A percentile compares a stretch with the other conserved stretches of the same genome.
phyloP scores from a whole-genome alignment of 2,888 invertebrate genomes.

The Paralinhomoeus sp. region DNA sequence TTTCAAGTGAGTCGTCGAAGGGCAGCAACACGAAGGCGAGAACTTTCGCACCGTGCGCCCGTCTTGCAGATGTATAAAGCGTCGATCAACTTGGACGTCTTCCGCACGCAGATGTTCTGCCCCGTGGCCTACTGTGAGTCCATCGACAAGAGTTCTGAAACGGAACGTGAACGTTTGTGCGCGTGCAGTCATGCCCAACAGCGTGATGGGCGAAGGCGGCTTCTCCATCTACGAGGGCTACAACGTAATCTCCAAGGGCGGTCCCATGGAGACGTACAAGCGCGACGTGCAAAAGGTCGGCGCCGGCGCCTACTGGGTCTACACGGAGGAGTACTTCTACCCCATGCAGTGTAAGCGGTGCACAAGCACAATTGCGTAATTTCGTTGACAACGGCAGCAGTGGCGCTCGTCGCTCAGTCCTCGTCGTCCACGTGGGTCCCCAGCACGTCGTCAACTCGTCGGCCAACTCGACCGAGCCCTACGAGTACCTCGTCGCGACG shows the following conservation, averaged over 20 bases:
- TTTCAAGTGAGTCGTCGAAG: conserved; percentile 10
- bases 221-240: conserved; percentile 26
- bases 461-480: conserved; percentile 2
- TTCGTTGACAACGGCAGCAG: neutral
- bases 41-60: neutral
- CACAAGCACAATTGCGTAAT: neutral
- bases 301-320: conserved; percentile 25
- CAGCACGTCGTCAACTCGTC: neutral
- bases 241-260: conserved; percentile 20
- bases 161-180: too few relatives aligned
- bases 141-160: too few relatives aligned
- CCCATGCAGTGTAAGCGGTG: conserved; percentile 7
- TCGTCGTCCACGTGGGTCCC: neutral
- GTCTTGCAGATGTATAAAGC: conserved; percentile 24
- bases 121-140: conserved; percentile 24
- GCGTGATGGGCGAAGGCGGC: conserved; percentile 23
- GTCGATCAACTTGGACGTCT: conserved; percentile 25
- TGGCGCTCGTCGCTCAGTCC: too few relatives aligned
- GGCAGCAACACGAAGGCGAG: neutral
- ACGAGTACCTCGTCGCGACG: conserved; percentile 22
- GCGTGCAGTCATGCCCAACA: conserved; percentile 18
- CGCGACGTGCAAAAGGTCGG: conserved; percentile 21
- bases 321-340: conserved; percentile 26
- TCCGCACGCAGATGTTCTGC: conserved; percentile 25
- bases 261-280: conserved; percentile 25